Base-by-base conservation (phyloP, 2,797 vertebrate species). In the Staurois parvus region DNA sequence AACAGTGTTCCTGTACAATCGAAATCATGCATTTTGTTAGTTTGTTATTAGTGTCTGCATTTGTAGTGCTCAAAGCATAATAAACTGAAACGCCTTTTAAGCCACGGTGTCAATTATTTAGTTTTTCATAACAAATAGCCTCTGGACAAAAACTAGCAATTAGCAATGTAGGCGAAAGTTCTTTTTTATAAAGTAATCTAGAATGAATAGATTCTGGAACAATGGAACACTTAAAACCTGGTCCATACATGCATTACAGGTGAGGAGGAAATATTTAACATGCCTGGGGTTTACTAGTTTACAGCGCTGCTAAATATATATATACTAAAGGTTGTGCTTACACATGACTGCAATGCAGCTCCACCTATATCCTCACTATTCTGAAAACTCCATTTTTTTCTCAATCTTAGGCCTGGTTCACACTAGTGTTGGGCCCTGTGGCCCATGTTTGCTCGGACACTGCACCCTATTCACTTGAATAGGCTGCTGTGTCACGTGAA, bases 231-330 rank as follows among this genome's bases (percentile, higher is more conserved):
- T 10, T 68, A 26, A 1, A 29, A 30, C 66, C 13, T 17, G 17
- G 2, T 10, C 67, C 17, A 48, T 48, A 26, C 15, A 69, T 30
- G 28, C 5, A 79, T 69, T 48, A 24, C 40, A 69, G 66, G 34
- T 78, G 62, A 37, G 59, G 40, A 48, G 77, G 21, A 52, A 30
- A 69, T 79, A n/a, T 42, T 52, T 32, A 21, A 68, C 28, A 68
- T 79, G 32, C 37, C 19, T 79, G 17, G 2, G 15, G n/a, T 59
- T 59, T 59, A 5, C 8, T 59, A 21, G 17, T 24, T 24, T 3
- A 4, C 52, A 19, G 15, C 21, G 52, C 17, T 2, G 52, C 21
- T n/a, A n/a, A 3, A 9, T 19, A 4, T 17, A 4, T 19, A 59
- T 59, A 17, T 19, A 24, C 52, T 21, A 17, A 2, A 3, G 52